Evolutionary conservation across 1,140 invertebrate species (phyloP), one percentile per base, ranked within the genome.

Genomic region (Drosophila sproati): DNA sequence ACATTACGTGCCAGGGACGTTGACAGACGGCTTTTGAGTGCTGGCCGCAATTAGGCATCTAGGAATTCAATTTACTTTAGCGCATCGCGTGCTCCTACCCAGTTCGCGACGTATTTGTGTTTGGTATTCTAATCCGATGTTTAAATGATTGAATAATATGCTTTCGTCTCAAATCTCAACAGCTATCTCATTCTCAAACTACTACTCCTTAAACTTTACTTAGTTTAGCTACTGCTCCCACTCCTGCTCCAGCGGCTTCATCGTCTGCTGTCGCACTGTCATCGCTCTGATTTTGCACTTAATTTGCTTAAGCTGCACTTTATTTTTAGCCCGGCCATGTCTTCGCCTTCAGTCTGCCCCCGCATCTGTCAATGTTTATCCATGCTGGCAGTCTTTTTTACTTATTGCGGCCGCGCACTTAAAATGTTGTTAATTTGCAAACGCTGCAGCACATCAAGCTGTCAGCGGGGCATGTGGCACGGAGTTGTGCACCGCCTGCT

Each of bases 261-360:
- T 35, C 52, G 12, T 4, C 61, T 39, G 45, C 41, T 35, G n/a
- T 43, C 7, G 62, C 20, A 20, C 59, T 72, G 61, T 59, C 77
- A 69, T 59, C 56, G 56, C 78, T 80, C 71, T 81, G 85, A 85
- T 89, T 89, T 85, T 81, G 73, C 72, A 74, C 74, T 89, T 89
- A 89, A 89, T 89, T 89, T 89, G 85, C 78, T 81, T 81, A 85
- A 89, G 80, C 80, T 85, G 85, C 78, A 88, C 80, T 89, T 83
- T 80, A 89, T 80, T 87, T 80, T 72, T 81, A 63, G 68, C 10
- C 39, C 10, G 39, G 10, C n/a, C 35, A 4, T 37, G 5, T 37
- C 6, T 7, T 37, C 35, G 41, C 7, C 12, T 29, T 39, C 12
- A 31, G 3, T 20, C 10, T 45, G 35, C 39, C 37, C 34, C 31